Percentiles rank a stretch among this genome's conserved stretches.
phyloP scores from a whole-genome alignment of 2,888 invertebrate genomes.

The Drosophila parthenogenetica region DNA sequence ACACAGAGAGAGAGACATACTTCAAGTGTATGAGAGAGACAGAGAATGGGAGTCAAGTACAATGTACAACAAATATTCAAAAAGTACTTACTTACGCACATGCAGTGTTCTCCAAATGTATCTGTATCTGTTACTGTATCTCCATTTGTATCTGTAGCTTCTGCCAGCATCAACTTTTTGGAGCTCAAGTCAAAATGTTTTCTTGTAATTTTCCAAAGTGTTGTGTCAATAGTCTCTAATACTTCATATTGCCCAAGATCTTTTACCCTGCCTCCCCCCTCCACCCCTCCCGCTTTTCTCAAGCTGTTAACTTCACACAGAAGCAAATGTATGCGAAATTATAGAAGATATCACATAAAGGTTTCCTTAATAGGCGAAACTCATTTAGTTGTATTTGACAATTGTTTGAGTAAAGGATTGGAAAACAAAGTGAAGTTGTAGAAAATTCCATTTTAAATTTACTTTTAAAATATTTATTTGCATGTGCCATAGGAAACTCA shows the following conservation, averaged over 20 bases:
- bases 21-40: conserved; percentile 4
- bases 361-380: not conserved
- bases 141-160: conserved; percentile 21
- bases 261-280: not conserved
- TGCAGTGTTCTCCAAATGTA: conserved; percentile 21
- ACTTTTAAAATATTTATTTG: too few species aligned
- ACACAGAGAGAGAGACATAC: conserved; percentile 14
- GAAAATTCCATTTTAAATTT: too few species aligned
- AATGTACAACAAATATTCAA: conserved; percentile 24
- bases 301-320: conserved; percentile 13
- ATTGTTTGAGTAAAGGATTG: too few species aligned
- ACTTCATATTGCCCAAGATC: conserved; percentile 18
- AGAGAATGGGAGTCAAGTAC: conserved; percentile 20
- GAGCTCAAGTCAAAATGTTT: conserved; percentile 64
- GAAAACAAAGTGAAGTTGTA: too few species aligned
- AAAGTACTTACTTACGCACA: conserved; percentile 22
- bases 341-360: conserved; percentile 4
- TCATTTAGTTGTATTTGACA: not conserved
- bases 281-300: not conserved
- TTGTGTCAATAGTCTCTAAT: conserved; percentile 73
- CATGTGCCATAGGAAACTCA: too few species aligned
- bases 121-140: conserved; percentile 23
- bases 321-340: conserved; percentile 1
- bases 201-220: conserved; percentile 81
- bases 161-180: conserved; percentile 39